A percentile compares a stretch with the other conserved stretches of the same genome.
These are phyloP conservation scores for Drosophila pullipes DNA, from an alignment of 2,888 invertebrate species.

Conservation along the genomic window DNA sequence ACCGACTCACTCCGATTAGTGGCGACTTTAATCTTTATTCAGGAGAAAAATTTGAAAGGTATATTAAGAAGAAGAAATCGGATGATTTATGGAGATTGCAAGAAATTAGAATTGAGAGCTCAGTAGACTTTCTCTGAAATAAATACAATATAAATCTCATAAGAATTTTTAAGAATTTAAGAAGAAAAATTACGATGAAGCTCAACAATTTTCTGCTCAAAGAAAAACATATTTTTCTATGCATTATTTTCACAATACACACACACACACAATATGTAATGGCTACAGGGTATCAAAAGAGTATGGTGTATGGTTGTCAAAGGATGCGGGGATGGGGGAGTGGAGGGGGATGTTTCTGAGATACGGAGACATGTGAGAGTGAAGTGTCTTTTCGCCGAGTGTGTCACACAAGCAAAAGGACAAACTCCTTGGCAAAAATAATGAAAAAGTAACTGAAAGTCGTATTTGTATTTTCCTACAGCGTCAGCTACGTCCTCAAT, in stretches of 20 bases:
- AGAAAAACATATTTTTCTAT: neutral
- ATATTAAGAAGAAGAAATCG: neutral
- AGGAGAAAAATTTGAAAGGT: neutral
- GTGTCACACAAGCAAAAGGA: slow-evolving; percentile 64
- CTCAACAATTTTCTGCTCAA: neutral
- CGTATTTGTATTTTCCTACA: slow-evolving; percentile 77
- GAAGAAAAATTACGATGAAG: neutral
- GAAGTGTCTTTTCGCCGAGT: slow-evolving; percentile 37
- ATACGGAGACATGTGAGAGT: slow-evolving; percentile 42
- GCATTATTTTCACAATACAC: neutral
- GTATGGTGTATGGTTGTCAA: neutral
- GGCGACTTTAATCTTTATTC: neutral
- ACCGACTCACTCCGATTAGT: neutral
- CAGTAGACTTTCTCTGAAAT: neutral
- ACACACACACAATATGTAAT: neutral
- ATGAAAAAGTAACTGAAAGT: slow-evolving; percentile 81
- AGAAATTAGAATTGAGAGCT: neutral
- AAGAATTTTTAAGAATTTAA: neutral
- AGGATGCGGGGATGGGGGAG: neutral
- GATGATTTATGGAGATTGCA: neutral
- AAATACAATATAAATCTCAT: neutral
- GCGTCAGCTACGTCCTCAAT: neutral
- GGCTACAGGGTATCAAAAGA: slow-evolving; percentile 4
- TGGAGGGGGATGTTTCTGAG: slow-evolving; percentile 1
- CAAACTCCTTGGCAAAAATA: slow-evolving; percentile 80